Percentiles rank a stretch among this genome's conserved stretches.
phyloP scores from a whole-genome alignment of 2,113 vertebrate species.

The Brachypodius melanocephalos region DNA sequence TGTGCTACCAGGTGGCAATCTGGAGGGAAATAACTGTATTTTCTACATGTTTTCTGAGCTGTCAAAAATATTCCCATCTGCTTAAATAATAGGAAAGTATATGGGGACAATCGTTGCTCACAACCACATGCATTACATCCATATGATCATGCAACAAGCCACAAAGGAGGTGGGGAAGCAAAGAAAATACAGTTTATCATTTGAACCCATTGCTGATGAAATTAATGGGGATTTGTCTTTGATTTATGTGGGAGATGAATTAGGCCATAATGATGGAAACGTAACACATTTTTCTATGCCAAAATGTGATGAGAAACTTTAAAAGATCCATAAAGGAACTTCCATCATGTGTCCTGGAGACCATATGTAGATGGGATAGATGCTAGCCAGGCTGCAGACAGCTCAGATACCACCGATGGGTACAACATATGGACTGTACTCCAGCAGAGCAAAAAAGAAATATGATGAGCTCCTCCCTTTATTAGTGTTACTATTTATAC shows the following conservation, averaged over 20 bases:
- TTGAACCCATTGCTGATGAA: neutral
- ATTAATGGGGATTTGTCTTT: neutral
- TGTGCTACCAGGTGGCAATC: neutral
- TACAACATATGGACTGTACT: neutral
- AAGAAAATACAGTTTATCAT: neutral
- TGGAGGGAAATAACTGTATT: neutral
- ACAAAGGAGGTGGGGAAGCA: neutral
- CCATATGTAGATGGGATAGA: conserved; percentile 20
- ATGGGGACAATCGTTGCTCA: neutral
- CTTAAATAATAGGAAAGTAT: neutral
- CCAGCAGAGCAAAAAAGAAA: neutral
- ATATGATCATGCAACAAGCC: neutral
- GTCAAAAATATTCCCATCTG: neutral
- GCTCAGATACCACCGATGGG: neutral
- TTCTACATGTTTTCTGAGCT: neutral
- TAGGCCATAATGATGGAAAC: neutral
- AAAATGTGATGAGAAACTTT: conserved; percentile 4
- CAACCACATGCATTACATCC: accelerated
- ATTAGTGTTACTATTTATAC: conserved; percentile 27
- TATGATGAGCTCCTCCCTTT: neutral
- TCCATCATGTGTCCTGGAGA: conserved; percentile 14
- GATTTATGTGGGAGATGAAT: neutral
- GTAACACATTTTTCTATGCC: neutral
- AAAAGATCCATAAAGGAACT: neutral
- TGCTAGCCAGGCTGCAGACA: conserved; percentile 35